phyloP scores from a whole-genome alignment of 2,113 vertebrate genomes.

The Prionailurus bengalensis region DNA sequence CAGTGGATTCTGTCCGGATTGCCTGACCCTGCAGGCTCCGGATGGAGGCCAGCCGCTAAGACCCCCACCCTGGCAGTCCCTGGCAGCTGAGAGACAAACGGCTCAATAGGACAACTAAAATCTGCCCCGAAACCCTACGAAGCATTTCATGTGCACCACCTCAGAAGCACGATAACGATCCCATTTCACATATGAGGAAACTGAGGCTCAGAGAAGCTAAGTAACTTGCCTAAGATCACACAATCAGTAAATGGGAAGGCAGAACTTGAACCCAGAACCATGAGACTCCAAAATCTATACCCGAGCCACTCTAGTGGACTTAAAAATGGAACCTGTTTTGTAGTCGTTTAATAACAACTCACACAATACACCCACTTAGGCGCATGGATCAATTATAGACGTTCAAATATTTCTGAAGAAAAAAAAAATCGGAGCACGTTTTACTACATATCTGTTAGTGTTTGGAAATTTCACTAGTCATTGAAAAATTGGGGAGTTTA shows the following conservation, averaged over 20 bases:
- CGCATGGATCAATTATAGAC: not conserved
- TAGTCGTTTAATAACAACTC: not conserved
- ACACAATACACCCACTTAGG: not conserved
- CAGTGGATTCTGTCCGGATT: not conserved
- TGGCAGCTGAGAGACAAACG: not conserved
- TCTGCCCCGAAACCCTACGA: not conserved
- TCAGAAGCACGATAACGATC: not conserved
- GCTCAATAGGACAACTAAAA: not conserved
- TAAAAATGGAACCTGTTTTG: not conserved
- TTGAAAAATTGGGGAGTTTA: not conserved
- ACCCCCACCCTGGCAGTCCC: not conserved
- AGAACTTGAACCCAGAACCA: not conserved
- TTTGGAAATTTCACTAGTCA: constrained; percentile 7
- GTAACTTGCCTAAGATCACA: not conserved
- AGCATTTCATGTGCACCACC: not conserved
- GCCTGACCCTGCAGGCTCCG: not conserved
- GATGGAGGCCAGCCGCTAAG: not conserved
- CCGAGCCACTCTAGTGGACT: too few relatives aligned
- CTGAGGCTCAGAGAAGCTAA: not conserved
- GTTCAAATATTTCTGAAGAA: not conserved
- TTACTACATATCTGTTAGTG: not conserved
- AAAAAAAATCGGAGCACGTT: not conserved
- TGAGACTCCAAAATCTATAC: not conserved
- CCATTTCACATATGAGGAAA: not conserved
- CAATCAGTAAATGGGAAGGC: not conserved